Evolutionary conservation across 1,140 invertebrate genomes (phyloP), one percentile per base, ranked within the genome.

Genomic region (Cecropterus lyciades): DNA sequence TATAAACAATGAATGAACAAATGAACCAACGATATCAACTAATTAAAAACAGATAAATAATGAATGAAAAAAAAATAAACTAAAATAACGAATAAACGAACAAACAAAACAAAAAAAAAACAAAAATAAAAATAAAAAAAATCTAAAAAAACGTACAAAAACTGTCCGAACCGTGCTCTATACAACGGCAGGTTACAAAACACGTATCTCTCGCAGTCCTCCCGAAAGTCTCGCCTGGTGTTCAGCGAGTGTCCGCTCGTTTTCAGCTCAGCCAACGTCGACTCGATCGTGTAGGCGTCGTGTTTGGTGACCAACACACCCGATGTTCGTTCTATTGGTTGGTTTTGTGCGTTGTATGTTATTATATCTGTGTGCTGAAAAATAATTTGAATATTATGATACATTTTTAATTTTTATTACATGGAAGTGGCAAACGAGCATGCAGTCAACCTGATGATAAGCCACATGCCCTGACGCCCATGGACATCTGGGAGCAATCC

Each of bases 131-230:
- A 10, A 4, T 1, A 33, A 33, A 33, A 33, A 10, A 33, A 33
- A 10, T 1, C 5, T 4, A 33, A 40, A 40, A 33, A 59, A 68
- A 84, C 79, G 77, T 49, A 90, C 85, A 83, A 60, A 53, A 68
- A 67, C 11, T 37, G 27, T 0, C 59, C 72, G 52, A 80, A 82
- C 16, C 80, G 55, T 10, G 79, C 66, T 49, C 84, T 72, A 27
- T 72, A 84, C n/a, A 87, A 15, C 7, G 88, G 88, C 72, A 89
- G 43, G 15, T 85, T 72, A 65, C 88, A 91, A 68, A 78, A 79
- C 1, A 84, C 52, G 1, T 69, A 20, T 2, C 20, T 24, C 9
- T 73, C 64, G 43, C 88, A 89, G 43, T 82, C 76, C 0, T 67
- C 64, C 0, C n/a, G 4, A 4, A 79, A 70, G 55, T 67, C 55